Evolutionary conservation across 1,140 invertebrate genomes (phyloP).

Genomic region (Lamellibrachia luymesi): DNA sequence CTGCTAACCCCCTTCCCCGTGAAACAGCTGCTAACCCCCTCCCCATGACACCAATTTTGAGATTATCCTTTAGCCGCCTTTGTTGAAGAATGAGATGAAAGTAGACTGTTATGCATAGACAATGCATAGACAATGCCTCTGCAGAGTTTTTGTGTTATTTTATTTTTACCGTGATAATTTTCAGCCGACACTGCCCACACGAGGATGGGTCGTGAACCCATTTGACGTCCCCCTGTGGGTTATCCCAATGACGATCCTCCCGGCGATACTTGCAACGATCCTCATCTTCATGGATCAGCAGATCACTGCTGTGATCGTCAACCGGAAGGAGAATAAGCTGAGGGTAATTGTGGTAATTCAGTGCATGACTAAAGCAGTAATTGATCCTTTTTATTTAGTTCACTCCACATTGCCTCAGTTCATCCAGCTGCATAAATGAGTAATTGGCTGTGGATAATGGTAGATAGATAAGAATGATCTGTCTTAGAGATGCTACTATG

Average conservation of each 20-base stretch:
- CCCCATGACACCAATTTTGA: too few species aligned
- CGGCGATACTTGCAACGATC: slow-evolving; percentile 92
- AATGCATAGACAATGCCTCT: too few species aligned
- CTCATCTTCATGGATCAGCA: slow-evolving; percentile 99
- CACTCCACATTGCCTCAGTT: neutral
- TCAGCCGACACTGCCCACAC: slow-evolving; percentile 72
- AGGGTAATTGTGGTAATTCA: slow-evolving; percentile 63
- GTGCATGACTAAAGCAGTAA: neutral
- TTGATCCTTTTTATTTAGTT: neutral
- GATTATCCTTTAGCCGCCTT: too few species aligned
- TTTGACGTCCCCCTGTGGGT: slow-evolving; percentile 90
- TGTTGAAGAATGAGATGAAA: too few species aligned
- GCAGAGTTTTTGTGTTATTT: too few species aligned
- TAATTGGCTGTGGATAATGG: too few species aligned
- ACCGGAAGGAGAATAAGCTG: slow-evolving; percentile 96
- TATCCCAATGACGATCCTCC: slow-evolving; percentile 75
- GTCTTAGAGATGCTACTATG: too few species aligned
- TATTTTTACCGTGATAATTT: neutral
- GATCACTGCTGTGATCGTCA: slow-evolving; percentile 97
- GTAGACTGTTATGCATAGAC: too few species aligned
- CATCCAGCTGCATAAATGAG: too few species aligned
- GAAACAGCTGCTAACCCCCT: too few species aligned
- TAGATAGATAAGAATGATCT: too few species aligned
- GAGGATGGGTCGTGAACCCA: slow-evolving; percentile 89
- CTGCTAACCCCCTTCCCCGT: too few species aligned